A percentile compares a stretch with the other conserved stretches of the same genome.
Evolutionary conservation across 2,797 vertebrate genomes (phyloP).

Genomic region (Rhabdomys pumilio): DNA sequence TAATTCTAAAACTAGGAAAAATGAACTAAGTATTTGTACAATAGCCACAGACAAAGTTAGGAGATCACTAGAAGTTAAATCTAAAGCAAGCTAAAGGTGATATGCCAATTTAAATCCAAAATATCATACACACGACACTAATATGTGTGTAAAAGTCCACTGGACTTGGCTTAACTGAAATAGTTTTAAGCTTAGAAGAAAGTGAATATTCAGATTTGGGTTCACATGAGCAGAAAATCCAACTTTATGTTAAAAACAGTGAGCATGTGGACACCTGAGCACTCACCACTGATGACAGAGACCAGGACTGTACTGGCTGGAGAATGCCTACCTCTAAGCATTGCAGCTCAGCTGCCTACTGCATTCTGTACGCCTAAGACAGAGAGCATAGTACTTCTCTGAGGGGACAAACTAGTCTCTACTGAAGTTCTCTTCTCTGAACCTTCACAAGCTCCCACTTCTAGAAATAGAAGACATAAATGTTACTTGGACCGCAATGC

Average conservation of each 20-base stretch:
- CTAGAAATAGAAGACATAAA: background rate
- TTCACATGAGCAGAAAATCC: background rate
- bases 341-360: background rate
- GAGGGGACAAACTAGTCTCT: background rate
- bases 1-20: conserved; percentile 10
- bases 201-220: background rate
- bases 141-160: conserved; percentile 23
- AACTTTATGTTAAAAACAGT: background rate
- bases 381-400: background rate
- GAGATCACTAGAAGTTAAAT: background rate
- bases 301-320: background rate
- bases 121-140: background rate
- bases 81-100: conserved; percentile 40
- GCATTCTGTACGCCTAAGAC: background rate
- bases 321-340: background rate
- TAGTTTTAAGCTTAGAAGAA: conserved; percentile 36
- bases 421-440: background rate
- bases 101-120: conserved; percentile 27
- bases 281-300: background rate
- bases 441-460: background rate
- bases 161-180: background rate
- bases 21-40: conserved; percentile 14
- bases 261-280: background rate
- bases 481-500: conserved; percentile 4
- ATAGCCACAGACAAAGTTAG: background rate